phyloP scores from a whole-genome alignment of 2,797 vertebrate species.

The Zenarchopterus dispar region DNA sequence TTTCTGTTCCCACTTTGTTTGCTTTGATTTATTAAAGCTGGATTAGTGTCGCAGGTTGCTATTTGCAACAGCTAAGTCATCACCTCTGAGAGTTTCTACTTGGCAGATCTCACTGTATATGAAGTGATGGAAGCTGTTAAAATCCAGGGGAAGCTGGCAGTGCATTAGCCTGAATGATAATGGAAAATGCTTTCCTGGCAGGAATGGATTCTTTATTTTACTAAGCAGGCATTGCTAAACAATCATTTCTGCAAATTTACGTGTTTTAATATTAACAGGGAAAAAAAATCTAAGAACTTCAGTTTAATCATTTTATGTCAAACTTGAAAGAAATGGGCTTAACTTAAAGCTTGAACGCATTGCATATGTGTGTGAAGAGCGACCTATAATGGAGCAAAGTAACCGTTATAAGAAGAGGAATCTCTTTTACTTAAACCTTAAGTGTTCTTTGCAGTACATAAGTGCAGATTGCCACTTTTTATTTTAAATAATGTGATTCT shows the following conservation, averaged over 20 bases:
- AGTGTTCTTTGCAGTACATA: not conserved
- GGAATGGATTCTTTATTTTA: conserved; percentile 30
- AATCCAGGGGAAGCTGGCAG: conserved; percentile 16
- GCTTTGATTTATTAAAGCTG: conserved; percentile 52
- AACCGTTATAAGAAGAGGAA: conserved; percentile 31
- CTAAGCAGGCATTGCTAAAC: not conserved
- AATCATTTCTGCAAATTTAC: conserved; percentile 27
- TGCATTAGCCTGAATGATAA: conserved; percentile 44
- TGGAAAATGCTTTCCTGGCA: conserved; percentile 33
- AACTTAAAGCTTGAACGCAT: conserved; percentile 11
- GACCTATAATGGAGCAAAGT: not conserved
- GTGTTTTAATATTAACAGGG: conserved; percentile 16
- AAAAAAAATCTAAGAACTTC: conserved; percentile 11
- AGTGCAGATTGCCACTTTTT: not conserved
- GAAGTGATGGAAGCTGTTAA: conserved; percentile 44
- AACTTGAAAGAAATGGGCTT: conserved; percentile 2
- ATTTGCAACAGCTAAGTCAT: conserved; percentile 59
- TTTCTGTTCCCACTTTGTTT: conserved; percentile 40
- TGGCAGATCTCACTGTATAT: conserved; percentile 51
- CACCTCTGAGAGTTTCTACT: conserved; percentile 54
- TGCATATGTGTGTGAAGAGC: not conserved
- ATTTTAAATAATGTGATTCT: no score
- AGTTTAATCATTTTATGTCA: conserved; percentile 7
- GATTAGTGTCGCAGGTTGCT: conserved; percentile 54
- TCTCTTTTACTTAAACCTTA: not conserved